A percentile compares a stretch with the other conserved stretches of the same genome.
These are phyloP conservation scores for Amphipyra berbera DNA, from an alignment of 2,888 invertebrate genomes.

Conservation along the genomic window DNA sequence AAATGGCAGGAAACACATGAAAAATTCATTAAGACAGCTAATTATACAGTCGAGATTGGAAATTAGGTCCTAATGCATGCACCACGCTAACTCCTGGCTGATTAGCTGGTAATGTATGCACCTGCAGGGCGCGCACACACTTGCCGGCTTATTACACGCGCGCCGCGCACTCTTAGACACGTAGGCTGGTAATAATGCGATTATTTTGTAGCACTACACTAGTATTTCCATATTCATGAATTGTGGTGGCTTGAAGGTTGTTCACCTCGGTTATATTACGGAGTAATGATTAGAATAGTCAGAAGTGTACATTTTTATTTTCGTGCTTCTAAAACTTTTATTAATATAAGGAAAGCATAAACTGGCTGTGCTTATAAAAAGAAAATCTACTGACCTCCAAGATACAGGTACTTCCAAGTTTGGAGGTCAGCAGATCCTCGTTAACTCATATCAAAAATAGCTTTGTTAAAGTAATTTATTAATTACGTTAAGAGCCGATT, in stretches of 20 bases:
- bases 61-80: constrained; percentile 82
- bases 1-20: constrained; percentile 69
- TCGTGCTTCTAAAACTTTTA: too few species aligned
- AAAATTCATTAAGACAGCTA: constrained; percentile 73
- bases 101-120: constrained; percentile 62
- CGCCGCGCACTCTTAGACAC: constrained; percentile 74
- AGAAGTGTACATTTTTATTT: too few species aligned
- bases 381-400: too few species aligned
- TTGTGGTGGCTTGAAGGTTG: constrained; percentile 7
- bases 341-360: too few species aligned
- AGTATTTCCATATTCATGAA: constrained; percentile 46
- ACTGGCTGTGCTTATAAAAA: too few species aligned
- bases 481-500: too few species aligned
- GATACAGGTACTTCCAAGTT: too few species aligned
- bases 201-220: constrained; percentile 42
- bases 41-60: constrained; percentile 66
- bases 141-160: constrained; percentile 71
- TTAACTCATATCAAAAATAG: too few species aligned
- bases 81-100: constrained; percentile 76
- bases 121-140: constrained; percentile 43
- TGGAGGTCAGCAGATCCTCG: too few species aligned
- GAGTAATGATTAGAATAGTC: too few species aligned
- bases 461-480: too few species aligned
- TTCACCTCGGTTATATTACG: constrained; percentile 1
- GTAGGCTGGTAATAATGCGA: constrained; percentile 61